These are phyloP conservation scores for Aplochiton taeniatus DNA, from an alignment of 2,797 vertebrate genomes.

Conservation along the genomic window DNA sequence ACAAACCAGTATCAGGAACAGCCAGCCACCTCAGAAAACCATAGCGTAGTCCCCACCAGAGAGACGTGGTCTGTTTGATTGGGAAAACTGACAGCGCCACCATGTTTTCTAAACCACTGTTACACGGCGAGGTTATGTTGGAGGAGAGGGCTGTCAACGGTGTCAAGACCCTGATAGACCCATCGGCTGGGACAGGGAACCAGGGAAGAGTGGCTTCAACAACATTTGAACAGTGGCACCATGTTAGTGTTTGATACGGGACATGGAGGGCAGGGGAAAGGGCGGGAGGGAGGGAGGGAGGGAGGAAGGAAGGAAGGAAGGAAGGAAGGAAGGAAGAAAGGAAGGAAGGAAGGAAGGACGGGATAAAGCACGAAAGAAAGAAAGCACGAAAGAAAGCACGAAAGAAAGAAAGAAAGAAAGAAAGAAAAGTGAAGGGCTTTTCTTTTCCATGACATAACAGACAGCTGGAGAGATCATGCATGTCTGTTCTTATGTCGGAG, in stretches of 20 bases:
- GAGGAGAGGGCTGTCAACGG: neutral
- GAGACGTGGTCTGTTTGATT: too few relatives aligned
- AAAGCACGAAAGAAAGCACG: neutral
- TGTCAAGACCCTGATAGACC: too few relatives aligned
- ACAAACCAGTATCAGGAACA: too few relatives aligned
- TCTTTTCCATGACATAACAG: slow-evolving; percentile 24
- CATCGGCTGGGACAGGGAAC: too few relatives aligned
- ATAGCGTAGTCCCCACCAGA: too few relatives aligned
- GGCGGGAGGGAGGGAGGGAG: neutral
- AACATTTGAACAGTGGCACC: neutral
- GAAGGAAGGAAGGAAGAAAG: slow-evolving; percentile 7
- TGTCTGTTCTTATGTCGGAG: slow-evolving; percentile 55
- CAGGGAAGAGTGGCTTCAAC: too few relatives aligned
- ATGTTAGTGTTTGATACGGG: neutral
- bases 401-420: slow-evolving; percentile 12
- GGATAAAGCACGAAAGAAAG: too few relatives aligned
- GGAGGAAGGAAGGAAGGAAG: neutral
- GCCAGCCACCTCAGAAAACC: too few relatives aligned
- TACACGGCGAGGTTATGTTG: neutral
- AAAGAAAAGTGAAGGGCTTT: neutral
- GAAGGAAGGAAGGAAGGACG: too few relatives aligned
- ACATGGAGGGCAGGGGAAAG: neutral
- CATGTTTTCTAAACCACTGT: too few relatives aligned
- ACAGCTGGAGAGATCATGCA: slow-evolving; percentile 46
- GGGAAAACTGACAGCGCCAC: too few relatives aligned